Base-by-base conservation (phyloP, 1,140 invertebrate genomes). In the Drosophila ercepeae region DNA sequence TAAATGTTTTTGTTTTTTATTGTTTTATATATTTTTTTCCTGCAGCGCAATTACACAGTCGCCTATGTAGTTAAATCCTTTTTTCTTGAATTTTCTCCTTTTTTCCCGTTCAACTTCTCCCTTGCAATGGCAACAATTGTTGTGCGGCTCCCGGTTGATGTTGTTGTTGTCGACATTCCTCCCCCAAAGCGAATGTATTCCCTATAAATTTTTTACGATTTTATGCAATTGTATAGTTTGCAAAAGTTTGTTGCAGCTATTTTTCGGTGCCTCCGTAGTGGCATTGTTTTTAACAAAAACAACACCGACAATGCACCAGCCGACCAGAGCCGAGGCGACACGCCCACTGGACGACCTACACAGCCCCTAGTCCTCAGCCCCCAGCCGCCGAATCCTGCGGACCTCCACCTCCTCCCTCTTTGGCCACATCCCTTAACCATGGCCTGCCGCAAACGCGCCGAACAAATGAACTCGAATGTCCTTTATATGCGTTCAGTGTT, bases 151-250 rank as follows among this genome's bases (percentile, higher is more conserved):
- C 42, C 50, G n/a, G 45, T 67, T 50, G 29, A 32, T 32, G 9
- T 32, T 11, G 29, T 32, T 32, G 1, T n/a, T 32, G 42, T 27
- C 39, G 4, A 21, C 4, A 34, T 42, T 44, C 52, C 50, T 51
- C 45, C 64, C 78, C 78, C 45, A 52, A 52, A 78, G 78, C 79
- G 65, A 75, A 84, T 84, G 79, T 79, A 84, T 84, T 84, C 61
- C 81, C 79, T 84, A 84, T 84, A 84, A 86, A 84, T 84, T 84
- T 84, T 84, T 86, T 86, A 84, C 81, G 83, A 86, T 84, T 86
- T 84, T 84, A 84, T 84, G 79, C 79, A 84, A 84, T 84, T 84
- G 81, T 84, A 86, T 86, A 86, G 79, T 84, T 84, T 76, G 81
- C 65, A 76, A 84, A 84, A 84, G 75, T 84, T 83, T 83, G 79